These are phyloP conservation scores for Sepioteuthis lessoniana DNA, from an alignment of 2,888 invertebrate species.

Conservation along the genomic window DNA sequence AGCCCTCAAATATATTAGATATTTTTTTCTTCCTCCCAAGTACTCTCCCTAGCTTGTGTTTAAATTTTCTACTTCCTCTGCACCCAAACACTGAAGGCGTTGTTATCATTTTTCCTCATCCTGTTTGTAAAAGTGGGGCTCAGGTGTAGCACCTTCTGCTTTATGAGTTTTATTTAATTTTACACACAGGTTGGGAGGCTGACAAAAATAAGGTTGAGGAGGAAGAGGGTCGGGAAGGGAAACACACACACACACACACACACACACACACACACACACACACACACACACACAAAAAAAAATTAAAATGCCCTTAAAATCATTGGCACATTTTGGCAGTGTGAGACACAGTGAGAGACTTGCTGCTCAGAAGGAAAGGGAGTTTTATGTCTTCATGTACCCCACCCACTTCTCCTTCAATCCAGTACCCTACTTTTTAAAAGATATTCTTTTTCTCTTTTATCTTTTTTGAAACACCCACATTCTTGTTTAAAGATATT, in stretches of 20 bases:
- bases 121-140: slow-evolving; percentile 9
- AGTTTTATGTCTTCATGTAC: too few species aligned
- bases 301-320: too few species aligned
- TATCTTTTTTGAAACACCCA: too few species aligned
- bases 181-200: neutral
- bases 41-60: neutral
- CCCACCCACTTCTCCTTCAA: neutral
- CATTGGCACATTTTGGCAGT: too few species aligned
- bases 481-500: too few species aligned
- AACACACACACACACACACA: too few species aligned
- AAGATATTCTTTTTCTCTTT: neutral
- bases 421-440: neutral
- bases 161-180: slow-evolving; percentile 2
- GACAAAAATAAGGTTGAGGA: neutral
- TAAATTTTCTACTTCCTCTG: neutral
- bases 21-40: neutral
- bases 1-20: neutral
- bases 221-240: neutral
- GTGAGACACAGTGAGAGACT: too few species aligned
- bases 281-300: too few species aligned
- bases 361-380: too few species aligned
- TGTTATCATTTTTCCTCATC: neutral
- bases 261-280: too few species aligned
- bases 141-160: slow-evolving; percentile 33
- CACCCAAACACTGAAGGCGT: neutral